Evolutionary conservation across 1,140 invertebrate species (phyloP), one percentile per base, ranked within the genome.

Genomic region (Camponotus floridanus): DNA sequence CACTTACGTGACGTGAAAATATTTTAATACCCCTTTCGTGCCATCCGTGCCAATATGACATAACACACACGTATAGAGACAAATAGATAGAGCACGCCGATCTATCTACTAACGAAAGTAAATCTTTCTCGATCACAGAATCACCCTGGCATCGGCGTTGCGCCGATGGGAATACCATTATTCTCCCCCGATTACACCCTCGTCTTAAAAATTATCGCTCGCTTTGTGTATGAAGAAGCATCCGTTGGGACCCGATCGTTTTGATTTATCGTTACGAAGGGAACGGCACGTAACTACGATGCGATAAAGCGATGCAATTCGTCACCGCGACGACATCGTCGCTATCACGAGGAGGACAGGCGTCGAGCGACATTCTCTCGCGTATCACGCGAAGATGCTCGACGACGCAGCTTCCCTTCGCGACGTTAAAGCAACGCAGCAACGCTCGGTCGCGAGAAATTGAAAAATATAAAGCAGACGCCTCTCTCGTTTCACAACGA

Each of bases 201-300:
- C 65, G 83, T 87, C 79, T 87, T 83, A 86, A 87, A 51, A 51
- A 78, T 86, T 87, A 89, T 86, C 64, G 76, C 67, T 15, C 74
- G 45, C 39, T 78, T 85, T 79, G 61, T 61, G 45, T 79, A 79
- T 31, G 21, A 48, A 45, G 15, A 39, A 45, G 81, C 83, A 55
- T 55, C 31, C 33, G 9, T 64, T n/a, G 21, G 11, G 11, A 36
- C 0, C 26, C 55, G 68, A 73, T 74, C 55, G n/a, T 74, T 83
- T 74, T 83, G 79, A 83, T 83, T 78, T 78, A 85, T 64, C 62
- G 59, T 78, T 18, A 64, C 15, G 26, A 7, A 33, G 26, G 21
- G 57, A 51, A 21, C 26, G 59, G 61, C 61, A 55, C 48, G 36
- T 85, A 62, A 59, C 21, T 55, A 42, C 71, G 8, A 36, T 86